Base-by-base conservation (phyloP, 1,140 invertebrate species). In the Tetragnatha versicolor region DNA sequence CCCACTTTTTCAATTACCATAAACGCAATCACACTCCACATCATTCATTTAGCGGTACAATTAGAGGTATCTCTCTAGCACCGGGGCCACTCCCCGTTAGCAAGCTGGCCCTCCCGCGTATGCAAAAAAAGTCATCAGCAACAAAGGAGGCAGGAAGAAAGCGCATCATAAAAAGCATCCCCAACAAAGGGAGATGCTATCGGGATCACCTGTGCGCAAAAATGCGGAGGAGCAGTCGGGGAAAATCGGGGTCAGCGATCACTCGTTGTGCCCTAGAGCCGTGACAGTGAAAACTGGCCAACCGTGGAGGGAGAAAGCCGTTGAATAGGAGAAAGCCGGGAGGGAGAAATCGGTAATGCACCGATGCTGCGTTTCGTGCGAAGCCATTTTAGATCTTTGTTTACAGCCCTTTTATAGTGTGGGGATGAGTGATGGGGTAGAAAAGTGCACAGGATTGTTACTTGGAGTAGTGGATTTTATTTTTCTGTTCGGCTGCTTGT, bases 131-230 rank as follows among this genome's bases (percentile, higher is more conserved):
- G 20, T 2, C 22, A 25, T 20, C 60, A 37, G n/a, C 60, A 65
- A 47, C 39, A 27, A 66, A 47, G 37, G 31, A 29, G 22, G 63
- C 25, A 27, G n/a, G 37, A 20, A 22, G 37, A 29, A 29, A 66
- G 47, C 25, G 37, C 37, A 45, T 45, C 25, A 66, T 14, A 27
- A 31, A 47, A 47, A 66, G 42, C 25, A 27, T 42, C 4, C 17
- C 31, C 45, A 69, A 69, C 66, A 70, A 70, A 39, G 68, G 27
- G 58, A 39, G 25, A 70, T 55, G 33, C 29, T 70, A 55, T 55
- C 49, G n/a, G 33, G 35, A 14, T 20, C 68, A 70, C 68, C 68
- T 70, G 68, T 70, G 68, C 68, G 33, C 68, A 70, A 70, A 70
- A 70, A 70, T 69, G 45, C 39, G 45, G 33, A 53, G 33, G 29